These are phyloP conservation scores for Perdix hodgsoniae DNA, from an alignment of 2,797 vertebrate species.

Conservation along the genomic window DNA sequence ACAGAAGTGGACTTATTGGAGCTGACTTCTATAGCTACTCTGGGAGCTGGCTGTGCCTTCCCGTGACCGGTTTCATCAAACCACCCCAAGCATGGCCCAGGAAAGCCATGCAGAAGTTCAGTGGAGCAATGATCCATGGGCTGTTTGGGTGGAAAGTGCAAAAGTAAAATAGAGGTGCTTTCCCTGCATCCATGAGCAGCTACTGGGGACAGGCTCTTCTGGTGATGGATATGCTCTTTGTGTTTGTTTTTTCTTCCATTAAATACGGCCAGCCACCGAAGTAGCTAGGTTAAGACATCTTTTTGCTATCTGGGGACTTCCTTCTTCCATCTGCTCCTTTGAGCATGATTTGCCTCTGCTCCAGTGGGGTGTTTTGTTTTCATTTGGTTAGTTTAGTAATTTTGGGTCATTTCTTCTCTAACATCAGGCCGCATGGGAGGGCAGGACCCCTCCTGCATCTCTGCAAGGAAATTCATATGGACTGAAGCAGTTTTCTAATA, in stretches of 20 bases:
- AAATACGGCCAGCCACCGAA: not conserved
- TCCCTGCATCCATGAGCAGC: not conserved
- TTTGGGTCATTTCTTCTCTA: not conserved
- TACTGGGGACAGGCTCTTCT: not conserved
- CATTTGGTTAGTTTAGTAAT: not conserved
- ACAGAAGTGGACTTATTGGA: not conserved
- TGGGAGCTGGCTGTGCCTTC: not conserved
- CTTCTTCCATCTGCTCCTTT: constrained; percentile 19
- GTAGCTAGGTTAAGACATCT: not conserved
- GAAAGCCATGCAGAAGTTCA: not conserved
- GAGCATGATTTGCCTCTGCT: not conserved
- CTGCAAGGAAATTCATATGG: not conserved
- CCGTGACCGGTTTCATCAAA: too few relatives aligned
- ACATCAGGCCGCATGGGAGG: not conserved
- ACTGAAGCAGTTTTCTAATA: constrained; percentile 1
- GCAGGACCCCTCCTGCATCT: not conserved
- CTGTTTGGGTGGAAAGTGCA: not conserved
- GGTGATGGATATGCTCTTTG: not conserved
- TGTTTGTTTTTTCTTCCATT: not conserved
- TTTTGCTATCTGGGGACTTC: not conserved
- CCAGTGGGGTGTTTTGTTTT: not conserved
- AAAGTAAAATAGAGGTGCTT: not conserved
- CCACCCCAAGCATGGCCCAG: not conserved
- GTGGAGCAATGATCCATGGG: not conserved
- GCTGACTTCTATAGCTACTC: not conserved